Evolutionary conservation across 2,113 vertebrate genomes (phyloP).

Genomic region (Nycticebus coucang): DNA sequence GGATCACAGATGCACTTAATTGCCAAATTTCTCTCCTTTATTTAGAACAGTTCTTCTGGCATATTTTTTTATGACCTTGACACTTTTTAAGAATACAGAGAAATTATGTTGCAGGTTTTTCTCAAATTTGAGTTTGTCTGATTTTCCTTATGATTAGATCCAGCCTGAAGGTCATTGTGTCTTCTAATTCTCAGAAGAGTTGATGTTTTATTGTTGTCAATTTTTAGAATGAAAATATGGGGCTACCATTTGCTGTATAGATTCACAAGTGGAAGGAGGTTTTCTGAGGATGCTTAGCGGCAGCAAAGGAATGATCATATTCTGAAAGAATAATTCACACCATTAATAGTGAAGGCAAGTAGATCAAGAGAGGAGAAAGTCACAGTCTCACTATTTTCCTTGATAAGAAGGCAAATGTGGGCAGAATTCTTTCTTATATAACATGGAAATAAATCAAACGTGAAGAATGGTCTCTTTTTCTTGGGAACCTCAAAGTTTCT

Average conservation of each 20-base stretch:
- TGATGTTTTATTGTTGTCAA: neutral
- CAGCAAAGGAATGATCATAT: neutral
- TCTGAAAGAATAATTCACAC: neutral
- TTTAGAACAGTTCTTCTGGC: neutral
- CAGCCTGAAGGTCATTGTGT: neutral
- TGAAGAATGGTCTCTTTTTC: neutral
- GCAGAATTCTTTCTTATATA: neutral
- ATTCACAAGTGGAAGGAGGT: no score
- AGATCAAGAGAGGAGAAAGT: neutral
- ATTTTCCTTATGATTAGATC: neutral
- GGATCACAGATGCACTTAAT: neutral
- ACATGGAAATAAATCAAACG: conserved; percentile 26
- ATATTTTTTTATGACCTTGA: neutral
- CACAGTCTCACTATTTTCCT: neutral
- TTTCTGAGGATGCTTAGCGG: neutral
- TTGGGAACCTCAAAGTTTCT: neutral
- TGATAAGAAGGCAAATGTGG: conserved; percentile 5
- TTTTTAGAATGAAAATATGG: neutral
- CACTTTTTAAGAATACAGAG: neutral
- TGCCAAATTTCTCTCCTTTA: neutral
- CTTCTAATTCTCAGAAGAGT: neutral
- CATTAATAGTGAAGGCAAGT: neutral
- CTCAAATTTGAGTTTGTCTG: neutral
- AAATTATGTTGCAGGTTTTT: neutral
- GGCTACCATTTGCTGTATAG: neutral